phyloP scores from a whole-genome alignment of 2,113 vertebrate species.

The Mirounga angustirostris region DNA sequence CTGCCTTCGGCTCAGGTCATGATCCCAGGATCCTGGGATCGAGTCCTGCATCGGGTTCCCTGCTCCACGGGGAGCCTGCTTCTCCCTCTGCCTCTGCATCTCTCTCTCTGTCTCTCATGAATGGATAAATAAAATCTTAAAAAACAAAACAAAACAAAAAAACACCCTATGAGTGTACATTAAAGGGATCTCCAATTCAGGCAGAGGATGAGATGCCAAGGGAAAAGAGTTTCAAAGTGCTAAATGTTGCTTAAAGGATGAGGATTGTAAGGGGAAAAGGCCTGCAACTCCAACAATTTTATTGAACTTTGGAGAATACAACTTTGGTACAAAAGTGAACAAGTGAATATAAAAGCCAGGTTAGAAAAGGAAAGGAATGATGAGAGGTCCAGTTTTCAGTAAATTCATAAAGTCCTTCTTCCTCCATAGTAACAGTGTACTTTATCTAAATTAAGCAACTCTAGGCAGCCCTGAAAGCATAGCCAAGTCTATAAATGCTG shows the following conservation, averaged over 20 bases:
- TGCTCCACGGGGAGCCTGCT: too few relatives aligned
- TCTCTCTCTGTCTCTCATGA: too few relatives aligned
- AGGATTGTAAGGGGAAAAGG: background rate
- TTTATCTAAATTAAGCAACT: background rate
- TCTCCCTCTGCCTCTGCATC: too few relatives aligned
- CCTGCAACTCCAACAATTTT: background rate
- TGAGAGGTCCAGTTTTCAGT: background rate
- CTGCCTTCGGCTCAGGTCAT: too few relatives aligned
- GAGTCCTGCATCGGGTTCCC: too few relatives aligned
- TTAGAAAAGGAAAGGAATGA: background rate
- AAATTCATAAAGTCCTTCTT: constrained; percentile 8
- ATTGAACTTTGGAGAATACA: background rate
- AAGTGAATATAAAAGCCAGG: background rate
- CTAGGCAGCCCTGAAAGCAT: background rate
- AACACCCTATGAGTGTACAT: background rate
- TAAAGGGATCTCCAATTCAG: background rate
- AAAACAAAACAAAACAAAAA: background rate
- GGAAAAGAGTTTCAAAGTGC: background rate
- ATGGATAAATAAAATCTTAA: too few relatives aligned
- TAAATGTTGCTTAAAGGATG: background rate
- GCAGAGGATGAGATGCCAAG: background rate
- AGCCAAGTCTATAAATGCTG: background rate
- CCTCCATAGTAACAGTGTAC: background rate
- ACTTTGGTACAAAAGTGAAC: background rate
- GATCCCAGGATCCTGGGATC: too few relatives aligned